A percentile compares a stretch with the other conserved stretches of the same genome.
These are phyloP conservation scores for Glaucomys volans DNA, from an alignment of 2,113 vertebrate species.

Conservation along the genomic window DNA sequence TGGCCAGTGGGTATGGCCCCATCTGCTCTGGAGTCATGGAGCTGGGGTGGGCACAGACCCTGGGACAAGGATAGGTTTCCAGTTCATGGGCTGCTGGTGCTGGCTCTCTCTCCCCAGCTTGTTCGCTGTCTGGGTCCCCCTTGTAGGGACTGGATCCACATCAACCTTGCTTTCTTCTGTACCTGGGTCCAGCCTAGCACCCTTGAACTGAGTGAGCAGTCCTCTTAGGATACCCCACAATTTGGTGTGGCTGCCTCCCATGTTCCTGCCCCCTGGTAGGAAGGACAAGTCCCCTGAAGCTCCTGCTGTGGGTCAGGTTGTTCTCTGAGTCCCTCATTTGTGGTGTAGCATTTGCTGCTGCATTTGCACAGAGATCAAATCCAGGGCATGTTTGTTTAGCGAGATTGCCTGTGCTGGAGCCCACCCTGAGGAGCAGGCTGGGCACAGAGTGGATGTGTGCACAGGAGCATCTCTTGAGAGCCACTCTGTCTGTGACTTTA, in stretches of 20 bases:
- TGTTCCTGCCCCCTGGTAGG: background rate
- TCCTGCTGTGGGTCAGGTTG: background rate
- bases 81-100: background rate
- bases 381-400: background rate
- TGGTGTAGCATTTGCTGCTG: background rate
- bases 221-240: background rate
- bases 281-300: background rate
- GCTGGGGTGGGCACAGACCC: background rate
- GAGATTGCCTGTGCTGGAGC: background rate
- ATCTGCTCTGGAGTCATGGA: background rate
- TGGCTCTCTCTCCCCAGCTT: fast-evolving
- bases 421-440: fast-evolving
- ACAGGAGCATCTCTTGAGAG: background rate
- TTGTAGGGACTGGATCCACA: background rate
- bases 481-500: background rate
- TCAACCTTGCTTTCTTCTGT: fast-evolving
- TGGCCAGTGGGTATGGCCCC: background rate
- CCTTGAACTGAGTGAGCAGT: background rate
- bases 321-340: background rate
- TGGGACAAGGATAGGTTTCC: background rate
- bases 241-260: no score
- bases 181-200: background rate
- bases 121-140: no score
- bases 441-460: background rate
- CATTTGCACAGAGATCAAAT: background rate